Evolutionary conservation across 1,140 invertebrate species (phyloP).

Genomic region (Polypedilum pembai): DNA sequence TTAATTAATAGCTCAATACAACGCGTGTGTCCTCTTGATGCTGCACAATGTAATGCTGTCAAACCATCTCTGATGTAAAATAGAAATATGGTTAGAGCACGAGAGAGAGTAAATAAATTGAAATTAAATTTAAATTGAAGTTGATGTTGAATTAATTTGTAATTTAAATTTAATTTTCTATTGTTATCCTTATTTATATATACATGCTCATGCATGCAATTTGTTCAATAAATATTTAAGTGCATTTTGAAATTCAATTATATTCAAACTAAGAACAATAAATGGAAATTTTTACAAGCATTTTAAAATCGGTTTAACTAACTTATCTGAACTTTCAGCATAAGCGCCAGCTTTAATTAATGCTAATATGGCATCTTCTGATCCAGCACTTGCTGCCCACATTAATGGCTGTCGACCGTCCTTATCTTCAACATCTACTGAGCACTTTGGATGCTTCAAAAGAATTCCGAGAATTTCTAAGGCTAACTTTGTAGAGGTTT

Average conservation of each 20-base stretch:
- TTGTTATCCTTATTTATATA: not conserved
- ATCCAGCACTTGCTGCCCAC: constrained; percentile 96
- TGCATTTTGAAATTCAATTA: too few species aligned
- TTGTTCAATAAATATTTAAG: too few species aligned
- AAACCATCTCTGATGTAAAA: constrained; percentile 58
- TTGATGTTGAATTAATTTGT: constrained; percentile 1
- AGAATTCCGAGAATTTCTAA: constrained; percentile 78
- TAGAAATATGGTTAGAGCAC: not conserved
- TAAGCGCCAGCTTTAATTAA: constrained; percentile 77
- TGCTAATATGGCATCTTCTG: constrained; percentile 78
- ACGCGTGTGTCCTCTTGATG: constrained; percentile 86
- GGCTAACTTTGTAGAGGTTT: constrained; percentile 49
- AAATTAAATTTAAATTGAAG: constrained; percentile 26
- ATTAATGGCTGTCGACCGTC: constrained; percentile 88
- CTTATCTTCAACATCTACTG: constrained; percentile 77
- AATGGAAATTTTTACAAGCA: constrained; percentile 21
- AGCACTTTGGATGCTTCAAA: constrained; percentile 63
- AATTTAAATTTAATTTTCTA: constrained; percentile 15
- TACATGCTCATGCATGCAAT: too few species aligned
- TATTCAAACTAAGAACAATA: not conserved
- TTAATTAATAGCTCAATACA: constrained; percentile 85
- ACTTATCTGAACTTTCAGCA: constrained; percentile 70
- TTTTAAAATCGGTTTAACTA: constrained; percentile 30
- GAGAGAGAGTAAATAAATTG: constrained; percentile 30
- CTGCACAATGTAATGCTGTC: constrained; percentile 90